Evolutionary conservation across 2,888 invertebrate species (phyloP).

Genomic region (Chelonus formosanus): DNA sequence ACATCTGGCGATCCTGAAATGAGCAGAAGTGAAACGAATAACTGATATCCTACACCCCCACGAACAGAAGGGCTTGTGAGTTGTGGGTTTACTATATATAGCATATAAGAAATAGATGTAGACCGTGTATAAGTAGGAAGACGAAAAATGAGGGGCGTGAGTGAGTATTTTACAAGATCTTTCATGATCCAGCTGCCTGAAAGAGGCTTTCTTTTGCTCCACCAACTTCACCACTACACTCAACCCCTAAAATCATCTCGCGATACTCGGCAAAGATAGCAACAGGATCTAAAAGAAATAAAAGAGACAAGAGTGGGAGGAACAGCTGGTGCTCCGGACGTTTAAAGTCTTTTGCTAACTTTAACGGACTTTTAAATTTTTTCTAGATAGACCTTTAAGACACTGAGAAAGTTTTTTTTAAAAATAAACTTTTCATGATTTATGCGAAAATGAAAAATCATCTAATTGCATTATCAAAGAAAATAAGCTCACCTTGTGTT

Average conservation of each 20-base stretch:
- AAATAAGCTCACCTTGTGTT: no score
- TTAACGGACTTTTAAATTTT: slow-evolving; percentile 34
- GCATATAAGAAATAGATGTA: slow-evolving; percentile 19
- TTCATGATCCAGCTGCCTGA: slow-evolving; percentile 42
- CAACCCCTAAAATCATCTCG: slow-evolving; percentile 34
- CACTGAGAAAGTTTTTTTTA: not conserved
- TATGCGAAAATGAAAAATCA: no score
- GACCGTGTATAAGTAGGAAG: slow-evolving; percentile 12
- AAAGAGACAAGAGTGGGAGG: slow-evolving; percentile 38
- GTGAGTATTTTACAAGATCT: slow-evolving; percentile 41
- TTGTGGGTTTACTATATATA: slow-evolving; percentile 16
- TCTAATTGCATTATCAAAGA: no score
- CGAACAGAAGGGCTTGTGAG: slow-evolving; percentile 35
- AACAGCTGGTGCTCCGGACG: slow-evolving; percentile 41
- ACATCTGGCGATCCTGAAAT: slow-evolving; percentile 48
- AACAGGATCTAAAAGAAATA: slow-evolving; percentile 34
- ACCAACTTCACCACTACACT: slow-evolving; percentile 14
- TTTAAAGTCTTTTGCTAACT: slow-evolving; percentile 17
- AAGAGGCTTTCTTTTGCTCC: not conserved
- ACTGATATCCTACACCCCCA: slow-evolving; percentile 44
- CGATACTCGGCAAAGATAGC: slow-evolving; percentile 48
- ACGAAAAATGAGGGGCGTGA: slow-evolving; percentile 39
- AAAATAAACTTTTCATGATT: no score
- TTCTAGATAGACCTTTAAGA: not conserved
- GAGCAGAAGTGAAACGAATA: slow-evolving; percentile 29